phyloP scores from a whole-genome alignment of 2,888 invertebrate species.

The Augiades crinisus region DNA sequence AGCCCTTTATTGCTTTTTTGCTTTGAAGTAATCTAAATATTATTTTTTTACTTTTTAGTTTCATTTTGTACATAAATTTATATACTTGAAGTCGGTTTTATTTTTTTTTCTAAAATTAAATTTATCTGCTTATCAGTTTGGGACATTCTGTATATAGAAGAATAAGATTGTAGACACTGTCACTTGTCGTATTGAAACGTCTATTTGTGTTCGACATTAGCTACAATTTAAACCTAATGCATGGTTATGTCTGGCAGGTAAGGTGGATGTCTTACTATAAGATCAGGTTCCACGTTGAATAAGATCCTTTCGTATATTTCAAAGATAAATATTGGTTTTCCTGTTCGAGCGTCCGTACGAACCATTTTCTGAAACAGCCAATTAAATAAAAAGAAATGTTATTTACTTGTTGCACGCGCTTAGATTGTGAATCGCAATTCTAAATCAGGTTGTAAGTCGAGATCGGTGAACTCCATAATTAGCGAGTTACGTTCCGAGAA shows the following conservation, averaged over 20 bases:
- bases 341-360: conserved; percentile 12
- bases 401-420: conserved; percentile 25
- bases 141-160: conserved; percentile 3
- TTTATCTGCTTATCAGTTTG: too few species aligned
- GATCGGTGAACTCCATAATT: conserved; percentile 60
- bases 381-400: conserved; percentile 23
- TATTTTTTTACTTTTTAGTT: too few species aligned
- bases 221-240: conserved; percentile 22
- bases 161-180: conserved; percentile 14
- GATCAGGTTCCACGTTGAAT: conserved; percentile 17
- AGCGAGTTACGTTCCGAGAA: conserved; percentile 56
- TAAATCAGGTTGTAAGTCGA: conserved; percentile 46
- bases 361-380: conserved; percentile 10
- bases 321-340: conserved; percentile 27
- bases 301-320: conserved; percentile 20
- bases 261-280: conserved; percentile 19
- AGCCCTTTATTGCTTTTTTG: too few species aligned
- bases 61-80: too few species aligned
- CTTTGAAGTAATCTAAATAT: too few species aligned
- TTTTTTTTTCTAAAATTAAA: too few species aligned
- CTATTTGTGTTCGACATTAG: conserved; percentile 21
- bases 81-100: too few species aligned
- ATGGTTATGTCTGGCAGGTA: conserved; percentile 21
- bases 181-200: conserved; percentile 24
- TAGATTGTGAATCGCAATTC: conserved; percentile 31